Conservation (phyloP, 2,113 vertebrate species). For the Erythrocebus patas region DNA sequence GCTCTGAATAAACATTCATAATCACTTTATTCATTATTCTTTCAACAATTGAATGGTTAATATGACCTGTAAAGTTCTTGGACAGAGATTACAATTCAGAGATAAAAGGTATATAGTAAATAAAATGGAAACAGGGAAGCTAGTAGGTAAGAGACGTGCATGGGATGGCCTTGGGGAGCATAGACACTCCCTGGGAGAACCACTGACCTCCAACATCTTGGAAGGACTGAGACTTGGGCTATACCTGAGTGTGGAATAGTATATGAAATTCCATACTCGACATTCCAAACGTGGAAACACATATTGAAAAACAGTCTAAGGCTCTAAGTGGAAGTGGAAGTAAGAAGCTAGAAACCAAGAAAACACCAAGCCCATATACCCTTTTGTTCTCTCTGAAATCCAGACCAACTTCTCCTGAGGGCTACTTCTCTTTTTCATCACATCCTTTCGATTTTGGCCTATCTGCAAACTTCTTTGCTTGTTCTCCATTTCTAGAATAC, state of each 20-base stretch:
- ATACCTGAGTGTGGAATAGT: not conserved
- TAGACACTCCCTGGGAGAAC: not conserved
- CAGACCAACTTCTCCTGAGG: not conserved
- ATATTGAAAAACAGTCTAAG: not conserved
- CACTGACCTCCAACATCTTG: not conserved
- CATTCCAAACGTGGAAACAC: not conserved
- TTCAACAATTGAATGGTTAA: not conserved
- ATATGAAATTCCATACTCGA: not conserved
- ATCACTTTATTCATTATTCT: not conserved
- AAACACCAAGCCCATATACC: not conserved
- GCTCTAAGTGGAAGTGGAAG: not conserved
- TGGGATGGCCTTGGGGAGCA: not conserved
- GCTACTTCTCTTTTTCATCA: not conserved
- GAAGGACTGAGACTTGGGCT: not conserved
- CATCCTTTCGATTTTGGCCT: not conserved
- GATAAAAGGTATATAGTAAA: not conserved
- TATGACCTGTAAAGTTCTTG: not conserved
- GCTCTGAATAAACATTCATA: not conserved
- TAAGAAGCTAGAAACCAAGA: not conserved
- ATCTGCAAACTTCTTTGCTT: not conserved
- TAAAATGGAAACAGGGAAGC: not conserved
- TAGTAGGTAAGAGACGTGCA: not conserved
- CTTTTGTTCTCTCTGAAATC: not conserved
- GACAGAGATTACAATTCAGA: not conserved
- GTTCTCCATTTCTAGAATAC: not conserved